These are phyloP conservation scores for Oxygymnocypris stewartii DNA, from an alignment of 2,113 vertebrate genomes.

Conservation along the genomic window DNA sequence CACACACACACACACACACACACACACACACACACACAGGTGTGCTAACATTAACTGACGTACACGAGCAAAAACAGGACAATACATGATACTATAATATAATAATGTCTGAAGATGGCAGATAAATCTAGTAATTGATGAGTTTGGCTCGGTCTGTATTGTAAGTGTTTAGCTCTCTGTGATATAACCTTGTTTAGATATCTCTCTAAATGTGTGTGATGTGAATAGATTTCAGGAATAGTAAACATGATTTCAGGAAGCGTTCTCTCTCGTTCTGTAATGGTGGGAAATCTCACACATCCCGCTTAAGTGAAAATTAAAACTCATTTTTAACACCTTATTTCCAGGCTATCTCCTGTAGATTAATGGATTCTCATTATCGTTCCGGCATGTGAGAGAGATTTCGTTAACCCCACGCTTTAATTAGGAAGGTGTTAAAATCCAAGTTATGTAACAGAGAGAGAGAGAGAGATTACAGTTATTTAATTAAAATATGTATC, in stretches of 20 bases:
- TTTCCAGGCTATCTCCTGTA: constrained; percentile 66
- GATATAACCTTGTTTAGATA: not conserved
- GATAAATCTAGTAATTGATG: not conserved
- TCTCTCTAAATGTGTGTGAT: not conserved
- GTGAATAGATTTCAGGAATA: constrained; percentile 9
- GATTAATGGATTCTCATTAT: constrained; percentile 66
- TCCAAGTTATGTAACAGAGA: constrained; percentile 77
- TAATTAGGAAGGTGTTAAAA: constrained; percentile 86
- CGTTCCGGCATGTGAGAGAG: constrained; percentile 69
- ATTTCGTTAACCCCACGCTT: constrained; percentile 81
- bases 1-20: no score
- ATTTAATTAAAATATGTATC: not conserved
- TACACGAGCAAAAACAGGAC: no score
- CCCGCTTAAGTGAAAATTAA: constrained; percentile 68
- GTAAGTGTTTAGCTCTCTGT: not conserved
- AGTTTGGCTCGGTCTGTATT: not conserved
- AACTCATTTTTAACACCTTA: constrained; percentile 70
- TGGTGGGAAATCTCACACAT: constrained; percentile 56
- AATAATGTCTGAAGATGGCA: not conserved
- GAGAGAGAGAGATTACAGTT: not conserved
- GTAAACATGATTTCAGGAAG: not conserved
- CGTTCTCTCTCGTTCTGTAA: not conserved
- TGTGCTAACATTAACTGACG: no score
- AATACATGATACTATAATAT: not conserved
- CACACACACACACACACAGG: no score